Conservation (phyloP, 2,113 vertebrate genomes). For the Coryphaenoides rupestris region DNA sequence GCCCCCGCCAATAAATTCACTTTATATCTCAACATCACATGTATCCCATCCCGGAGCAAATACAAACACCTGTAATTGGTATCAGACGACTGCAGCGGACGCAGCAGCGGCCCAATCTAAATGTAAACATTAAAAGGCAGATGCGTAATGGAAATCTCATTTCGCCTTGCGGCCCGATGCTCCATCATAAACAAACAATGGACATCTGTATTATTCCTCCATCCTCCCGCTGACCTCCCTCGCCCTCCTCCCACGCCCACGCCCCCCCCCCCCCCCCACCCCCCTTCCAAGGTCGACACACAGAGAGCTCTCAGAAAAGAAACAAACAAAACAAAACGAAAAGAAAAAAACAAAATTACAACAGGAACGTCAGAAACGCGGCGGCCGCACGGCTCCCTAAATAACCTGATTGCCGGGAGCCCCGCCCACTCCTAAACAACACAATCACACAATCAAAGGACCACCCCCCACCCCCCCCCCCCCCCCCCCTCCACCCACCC, state of each 20-base stretch:
- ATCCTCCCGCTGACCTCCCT: slow-evolving; percentile 58
- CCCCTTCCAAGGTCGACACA: slow-evolving; percentile 64
- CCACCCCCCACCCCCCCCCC: slow-evolving; percentile 38
- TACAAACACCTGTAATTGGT: slow-evolving; percentile 68
- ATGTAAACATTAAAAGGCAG: slow-evolving; percentile 45
- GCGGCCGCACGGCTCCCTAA: too few relatives aligned
- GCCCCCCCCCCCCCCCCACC: slow-evolving; percentile 14
- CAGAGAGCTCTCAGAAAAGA: too few relatives aligned
- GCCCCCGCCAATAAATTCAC: too few relatives aligned
- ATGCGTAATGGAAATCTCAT: slow-evolving; percentile 64
- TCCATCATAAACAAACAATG: slow-evolving; percentile 73
- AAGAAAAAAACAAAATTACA: slow-evolving; percentile 40
- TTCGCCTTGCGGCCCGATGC: slow-evolving; percentile 47
- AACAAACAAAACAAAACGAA: slow-evolving; percentile 45
- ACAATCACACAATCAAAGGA: slow-evolving; percentile 84
- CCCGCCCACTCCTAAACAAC: slow-evolving; percentile 69
- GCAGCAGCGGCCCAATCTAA: slow-evolving; percentile 53
- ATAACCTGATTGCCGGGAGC: slow-evolving; percentile 57
- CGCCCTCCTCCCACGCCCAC: too few relatives aligned
- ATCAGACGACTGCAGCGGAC: slow-evolving; percentile 50
- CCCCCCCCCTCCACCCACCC: slow-evolving; percentile 11
- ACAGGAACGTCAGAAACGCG: slow-evolving; percentile 57
- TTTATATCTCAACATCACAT: slow-evolving; percentile 12
- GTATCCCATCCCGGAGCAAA: slow-evolving; percentile 29
- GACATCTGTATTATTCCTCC: slow-evolving; percentile 59